Evolutionary conservation across 2,888 invertebrate species (phyloP).

Genomic region (Polydesmus complanatus): DNA sequence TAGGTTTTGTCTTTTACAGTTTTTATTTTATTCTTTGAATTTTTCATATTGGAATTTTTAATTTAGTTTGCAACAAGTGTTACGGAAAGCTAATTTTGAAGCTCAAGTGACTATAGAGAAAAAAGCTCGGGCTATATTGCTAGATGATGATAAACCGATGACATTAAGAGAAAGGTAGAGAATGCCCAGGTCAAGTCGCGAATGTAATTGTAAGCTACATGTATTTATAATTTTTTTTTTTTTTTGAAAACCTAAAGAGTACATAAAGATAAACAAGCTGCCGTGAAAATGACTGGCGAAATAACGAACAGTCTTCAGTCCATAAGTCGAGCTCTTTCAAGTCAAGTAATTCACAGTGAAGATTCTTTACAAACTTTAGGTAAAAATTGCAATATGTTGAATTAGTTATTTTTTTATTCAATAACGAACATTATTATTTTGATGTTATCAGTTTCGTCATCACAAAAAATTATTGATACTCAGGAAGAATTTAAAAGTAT

Average conservation of each 20-base stretch:
- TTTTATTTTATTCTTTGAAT: too few relatives aligned
- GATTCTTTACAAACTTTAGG: conserved; percentile 64
- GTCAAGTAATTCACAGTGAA: conserved; percentile 74
- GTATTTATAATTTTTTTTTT: neutral
- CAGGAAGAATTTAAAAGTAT: conserved; percentile 71
- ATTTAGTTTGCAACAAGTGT: conserved; percentile 14
- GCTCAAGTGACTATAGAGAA: conserved; percentile 17
- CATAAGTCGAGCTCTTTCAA: conserved; percentile 70
- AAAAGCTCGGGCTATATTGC: conserved; percentile 11
- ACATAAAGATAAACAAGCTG: conserved; percentile 35
- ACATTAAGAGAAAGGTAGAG: conserved; percentile 6
- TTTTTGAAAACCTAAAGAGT: neutral
- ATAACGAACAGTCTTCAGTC: conserved; percentile 73
- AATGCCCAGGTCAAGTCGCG: neutral
- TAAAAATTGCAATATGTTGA: conserved; percentile 28
- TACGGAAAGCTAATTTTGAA: conserved; percentile 18
- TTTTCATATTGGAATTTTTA: too few relatives aligned
- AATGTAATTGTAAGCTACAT: neutral
- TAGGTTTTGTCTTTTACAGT: too few relatives aligned
- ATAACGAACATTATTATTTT: neutral
- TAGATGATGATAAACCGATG: conserved; percentile 1
- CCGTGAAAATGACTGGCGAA: conserved; percentile 50
- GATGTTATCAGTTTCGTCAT: conserved; percentile 29
- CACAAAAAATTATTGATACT: conserved; percentile 45
- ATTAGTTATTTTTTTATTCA: neutral